phyloP scores from a whole-genome alignment of 2,888 invertebrate species.

The Cactoblastis cactorum region DNA sequence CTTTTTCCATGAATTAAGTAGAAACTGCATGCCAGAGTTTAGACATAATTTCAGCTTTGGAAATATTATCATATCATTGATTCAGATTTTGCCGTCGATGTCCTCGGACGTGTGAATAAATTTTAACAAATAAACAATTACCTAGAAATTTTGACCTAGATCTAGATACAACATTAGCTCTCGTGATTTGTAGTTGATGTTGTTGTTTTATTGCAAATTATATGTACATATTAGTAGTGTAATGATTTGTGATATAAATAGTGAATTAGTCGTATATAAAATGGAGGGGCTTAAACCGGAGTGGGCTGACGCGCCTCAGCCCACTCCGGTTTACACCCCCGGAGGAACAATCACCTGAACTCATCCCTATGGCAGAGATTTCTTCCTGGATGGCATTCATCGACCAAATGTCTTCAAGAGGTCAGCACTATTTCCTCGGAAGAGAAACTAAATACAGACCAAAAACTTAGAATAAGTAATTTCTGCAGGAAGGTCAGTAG shows the following conservation, averaged over 20 bases:
- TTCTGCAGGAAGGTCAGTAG: background rate
- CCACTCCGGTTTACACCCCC: no score
- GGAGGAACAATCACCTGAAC: background rate
- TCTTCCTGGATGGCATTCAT: background rate
- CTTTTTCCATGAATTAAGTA: no score
- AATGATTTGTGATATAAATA: background rate
- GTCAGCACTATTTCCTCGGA: background rate
- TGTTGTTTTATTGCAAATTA: no score
- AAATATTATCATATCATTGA: no score
- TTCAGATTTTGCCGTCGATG: no score
- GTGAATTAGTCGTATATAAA: background rate
- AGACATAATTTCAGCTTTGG: no score
- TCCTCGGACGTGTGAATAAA: background rate
- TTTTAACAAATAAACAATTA: background rate
- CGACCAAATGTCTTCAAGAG: background rate
- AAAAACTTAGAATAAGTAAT: background rate
- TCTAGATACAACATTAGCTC: background rate
- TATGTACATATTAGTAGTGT: background rate
- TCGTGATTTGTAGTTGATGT: no score
- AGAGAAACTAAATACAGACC: background rate
- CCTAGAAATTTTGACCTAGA: background rate
- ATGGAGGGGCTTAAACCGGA: no score
- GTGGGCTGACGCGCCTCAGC: no score
- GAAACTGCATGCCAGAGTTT: no score
- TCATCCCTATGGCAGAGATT: background rate